These are phyloP conservation scores for Drosophila takahashii DNA, from an alignment of 1,140 invertebrate genomes.

Conservation along the genomic window DNA sequence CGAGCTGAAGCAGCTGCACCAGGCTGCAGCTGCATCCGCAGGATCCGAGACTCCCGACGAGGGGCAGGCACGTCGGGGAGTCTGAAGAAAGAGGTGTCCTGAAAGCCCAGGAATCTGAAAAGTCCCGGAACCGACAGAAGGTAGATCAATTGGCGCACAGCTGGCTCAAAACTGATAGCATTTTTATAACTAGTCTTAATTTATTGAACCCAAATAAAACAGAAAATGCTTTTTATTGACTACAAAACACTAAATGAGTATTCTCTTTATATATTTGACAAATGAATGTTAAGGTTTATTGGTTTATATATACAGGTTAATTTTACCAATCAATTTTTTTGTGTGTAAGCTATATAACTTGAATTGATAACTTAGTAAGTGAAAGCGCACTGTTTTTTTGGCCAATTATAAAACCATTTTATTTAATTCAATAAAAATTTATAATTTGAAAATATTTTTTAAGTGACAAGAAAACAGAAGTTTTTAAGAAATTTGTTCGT, in stretches of 20 bases:
- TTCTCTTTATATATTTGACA: too few relatives aligned
- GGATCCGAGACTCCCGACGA: slow-evolving; percentile 40
- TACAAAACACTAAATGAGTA: background rate
- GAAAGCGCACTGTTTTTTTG: too few relatives aligned
- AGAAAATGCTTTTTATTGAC: slow-evolving; percentile 34
- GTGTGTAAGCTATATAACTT: too few relatives aligned
- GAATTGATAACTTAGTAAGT: too few relatives aligned
- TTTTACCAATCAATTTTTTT: too few relatives aligned
- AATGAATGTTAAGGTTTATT: too few relatives aligned
- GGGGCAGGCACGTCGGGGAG: slow-evolving; percentile 12
- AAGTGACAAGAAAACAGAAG: too few relatives aligned
- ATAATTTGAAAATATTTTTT: too few relatives aligned
- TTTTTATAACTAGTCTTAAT: slow-evolving; percentile 60
- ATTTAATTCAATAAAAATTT: too few relatives aligned
- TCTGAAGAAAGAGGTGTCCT: background rate
- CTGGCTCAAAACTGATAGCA: slow-evolving; percentile 53
- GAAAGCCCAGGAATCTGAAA: background rate
- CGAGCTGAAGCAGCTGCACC: slow-evolving; percentile 74
- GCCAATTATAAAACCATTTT: too few relatives aligned
- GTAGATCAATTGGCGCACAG: slow-evolving; percentile 47
- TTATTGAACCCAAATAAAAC: slow-evolving; percentile 48
- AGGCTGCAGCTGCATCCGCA: slow-evolving; percentile 60
- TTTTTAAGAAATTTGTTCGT: too few relatives aligned
- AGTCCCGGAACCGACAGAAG: background rate
- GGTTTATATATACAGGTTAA: too few relatives aligned